These are phyloP conservation scores for Helarctos malayanus DNA, from an alignment of 2,797 vertebrate genomes.

Conservation along the genomic window DNA sequence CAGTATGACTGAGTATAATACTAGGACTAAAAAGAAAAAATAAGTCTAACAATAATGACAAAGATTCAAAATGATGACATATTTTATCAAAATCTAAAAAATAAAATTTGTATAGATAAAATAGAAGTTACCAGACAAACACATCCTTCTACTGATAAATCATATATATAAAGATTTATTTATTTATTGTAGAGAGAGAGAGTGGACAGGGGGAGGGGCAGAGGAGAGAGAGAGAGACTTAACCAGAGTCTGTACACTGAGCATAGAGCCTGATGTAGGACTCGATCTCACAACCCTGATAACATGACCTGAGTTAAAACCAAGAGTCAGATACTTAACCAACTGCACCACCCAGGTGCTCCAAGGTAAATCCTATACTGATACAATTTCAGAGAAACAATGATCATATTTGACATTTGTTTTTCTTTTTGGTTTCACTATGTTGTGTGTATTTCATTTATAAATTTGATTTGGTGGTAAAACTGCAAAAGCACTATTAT, in stretches of 20 bases:
- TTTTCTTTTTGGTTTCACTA: conserved; percentile 10
- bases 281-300: not conserved
- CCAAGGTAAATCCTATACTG: not conserved
- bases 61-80: not conserved
- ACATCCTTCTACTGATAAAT: not conserved
- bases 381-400: conserved; percentile 26
- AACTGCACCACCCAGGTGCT: not conserved
- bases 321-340: not conserved
- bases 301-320: not conserved
- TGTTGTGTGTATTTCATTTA: not conserved
- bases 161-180: too few relatives aligned
- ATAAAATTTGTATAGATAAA: not conserved
- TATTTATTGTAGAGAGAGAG: too few relatives aligned
- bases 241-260: not conserved
- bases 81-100: not conserved
- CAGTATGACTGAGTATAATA: not conserved
- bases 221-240: not conserved
- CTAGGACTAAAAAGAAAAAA: not conserved
- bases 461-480: not conserved
- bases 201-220: not conserved
- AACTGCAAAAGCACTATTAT: not conserved
- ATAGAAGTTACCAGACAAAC: not conserved
- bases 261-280: not conserved
- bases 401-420: not conserved
- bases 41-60: not conserved